Base-by-base conservation (phyloP, 2,113 vertebrate species). In the Prunella himalayana region DNA sequence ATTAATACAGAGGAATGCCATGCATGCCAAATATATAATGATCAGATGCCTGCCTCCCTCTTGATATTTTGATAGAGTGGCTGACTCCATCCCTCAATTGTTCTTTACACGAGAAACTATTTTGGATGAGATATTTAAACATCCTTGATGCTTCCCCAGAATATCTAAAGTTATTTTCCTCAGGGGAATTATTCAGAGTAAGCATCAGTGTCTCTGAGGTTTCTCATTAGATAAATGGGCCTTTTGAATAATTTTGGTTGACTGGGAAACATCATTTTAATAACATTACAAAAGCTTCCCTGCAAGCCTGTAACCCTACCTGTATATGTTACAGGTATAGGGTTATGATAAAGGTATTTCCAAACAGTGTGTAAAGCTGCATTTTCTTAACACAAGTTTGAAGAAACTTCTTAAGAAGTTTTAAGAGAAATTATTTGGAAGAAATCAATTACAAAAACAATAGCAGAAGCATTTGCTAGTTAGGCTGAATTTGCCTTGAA, bases 21-120 rank as follows among this genome's bases (percentile, higher is more conserved):
- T 28, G 15, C 1, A 1, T 65, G 10, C n/a, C 69, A 1, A 56
- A 3, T 35, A 13, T 30, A 22, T 25, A 27, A 11, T 49, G 25
- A 16, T 65, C 41, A 66, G 33, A 12, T 64, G 11, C 23, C 42
- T 92, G 10, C 41, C 39, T 76, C 3, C n/a, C 17, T 78, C 18
- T 78, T 71, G 11, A 4, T 82, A 23, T 85, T 82, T 71, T 70
- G 50, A 27, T 30, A 60, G 39, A 6, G 9, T 80, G 31, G 2
- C 41, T 90, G 65, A 33, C 39, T 63, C 21, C 10, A 9, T 59
- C 16, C 31, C 11, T 86, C 31, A 37, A 0, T 44, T 3, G 0
- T 73, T 91, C 64, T 78, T 85, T 56, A 22, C 31, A 33, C 0
- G 4, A 33, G 20, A 56, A 56, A 56, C 6, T n/a, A 6, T 15